Conservation (phyloP, 2,113 vertebrate species). For the Thamnophis sirtalis region DNA sequence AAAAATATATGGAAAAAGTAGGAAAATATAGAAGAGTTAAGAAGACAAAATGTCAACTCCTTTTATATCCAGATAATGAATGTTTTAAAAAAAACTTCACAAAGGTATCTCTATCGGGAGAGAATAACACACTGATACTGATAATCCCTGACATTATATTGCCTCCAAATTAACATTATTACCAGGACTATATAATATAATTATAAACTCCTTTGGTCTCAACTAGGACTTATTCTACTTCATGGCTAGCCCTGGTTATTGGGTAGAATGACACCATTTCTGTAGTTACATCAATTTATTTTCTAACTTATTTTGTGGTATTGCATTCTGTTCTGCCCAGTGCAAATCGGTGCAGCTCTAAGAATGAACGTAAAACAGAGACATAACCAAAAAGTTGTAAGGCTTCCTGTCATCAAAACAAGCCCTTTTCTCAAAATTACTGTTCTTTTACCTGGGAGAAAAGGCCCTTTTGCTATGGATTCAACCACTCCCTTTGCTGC, state of each 20-base stretch:
- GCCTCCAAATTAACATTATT: neutral
- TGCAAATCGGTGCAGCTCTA: neutral
- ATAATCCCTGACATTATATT: neutral
- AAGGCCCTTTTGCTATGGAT: neutral
- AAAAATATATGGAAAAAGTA: neutral
- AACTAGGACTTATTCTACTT: neutral
- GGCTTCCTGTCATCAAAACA: too few species aligned
- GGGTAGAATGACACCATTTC: neutral
- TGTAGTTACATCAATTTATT: neutral
- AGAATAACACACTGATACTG: neutral
- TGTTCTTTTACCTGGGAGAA: neutral
- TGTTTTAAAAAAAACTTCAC: neutral
- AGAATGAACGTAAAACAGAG: neutral
- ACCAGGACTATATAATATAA: neutral
- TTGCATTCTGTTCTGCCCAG: neutral
- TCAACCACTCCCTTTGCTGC: neutral
- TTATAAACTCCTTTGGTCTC: neutral
- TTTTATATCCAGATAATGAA: neutral
- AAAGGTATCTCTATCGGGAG: neutral
- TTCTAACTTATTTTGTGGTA: neutral
- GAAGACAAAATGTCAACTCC: neutral
- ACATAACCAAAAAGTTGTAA: neutral
- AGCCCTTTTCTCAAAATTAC: neutral
- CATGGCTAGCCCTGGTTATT: neutral
- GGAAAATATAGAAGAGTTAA: neutral